Conservation (phyloP, 2,797 vertebrate genomes). For the Serranus cabrilla region DNA sequence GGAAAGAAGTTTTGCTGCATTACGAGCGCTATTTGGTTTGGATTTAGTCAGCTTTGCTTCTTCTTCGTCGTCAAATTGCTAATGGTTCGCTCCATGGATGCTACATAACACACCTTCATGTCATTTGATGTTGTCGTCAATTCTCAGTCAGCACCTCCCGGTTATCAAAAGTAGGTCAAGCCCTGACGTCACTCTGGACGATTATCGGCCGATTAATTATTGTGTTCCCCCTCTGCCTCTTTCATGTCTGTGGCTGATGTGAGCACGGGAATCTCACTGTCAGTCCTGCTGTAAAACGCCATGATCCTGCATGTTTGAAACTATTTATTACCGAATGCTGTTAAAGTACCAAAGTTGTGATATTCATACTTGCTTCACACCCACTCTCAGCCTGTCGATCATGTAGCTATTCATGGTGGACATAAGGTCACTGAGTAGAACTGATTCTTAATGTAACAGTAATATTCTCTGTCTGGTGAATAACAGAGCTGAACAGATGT, state of each 20-base stretch:
- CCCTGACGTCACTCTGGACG: conserved; percentile 46
- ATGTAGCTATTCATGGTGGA: background rate
- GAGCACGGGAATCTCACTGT: conserved; percentile 10
- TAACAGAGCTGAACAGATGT: background rate
- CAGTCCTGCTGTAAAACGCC: background rate
- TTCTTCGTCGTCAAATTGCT: background rate
- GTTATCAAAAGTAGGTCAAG: conserved; percentile 64
- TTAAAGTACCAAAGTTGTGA: background rate
- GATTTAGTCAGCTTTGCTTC: background rate
- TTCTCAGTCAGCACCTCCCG: conserved; percentile 18
- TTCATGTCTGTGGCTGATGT: background rate
- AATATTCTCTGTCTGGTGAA: background rate
- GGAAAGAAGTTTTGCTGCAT: conserved; percentile 32
- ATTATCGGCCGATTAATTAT: conserved; percentile 67
- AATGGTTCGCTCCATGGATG: background rate
- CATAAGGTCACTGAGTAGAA: background rate
- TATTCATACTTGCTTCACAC: background rate
- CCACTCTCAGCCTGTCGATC: background rate
- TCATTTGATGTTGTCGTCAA: background rate
- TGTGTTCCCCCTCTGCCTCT: conserved; percentile 10
- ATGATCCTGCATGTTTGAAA: background rate
- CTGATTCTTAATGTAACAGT: background rate
- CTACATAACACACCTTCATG: conserved; percentile 11
- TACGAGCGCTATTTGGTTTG: background rate
- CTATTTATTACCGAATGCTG: background rate